Conservation (phyloP, 1,140 invertebrate genomes). For the Mylabris phalerata region DNA sequence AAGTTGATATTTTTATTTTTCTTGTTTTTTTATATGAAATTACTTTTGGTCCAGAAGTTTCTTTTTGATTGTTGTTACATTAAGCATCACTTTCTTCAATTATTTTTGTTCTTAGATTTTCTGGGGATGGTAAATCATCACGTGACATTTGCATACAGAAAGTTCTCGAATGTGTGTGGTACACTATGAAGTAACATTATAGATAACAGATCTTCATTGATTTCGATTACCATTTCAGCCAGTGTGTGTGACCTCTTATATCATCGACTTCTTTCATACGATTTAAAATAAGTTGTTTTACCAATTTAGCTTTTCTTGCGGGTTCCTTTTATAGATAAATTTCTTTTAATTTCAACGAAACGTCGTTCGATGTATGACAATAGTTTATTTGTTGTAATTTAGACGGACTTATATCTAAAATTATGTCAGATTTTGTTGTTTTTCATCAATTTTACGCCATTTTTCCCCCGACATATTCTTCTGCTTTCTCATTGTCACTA, state of each 20-base stretch:
- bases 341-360: constrained; percentile 28
- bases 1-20: too few relatives aligned
- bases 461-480: not conserved
- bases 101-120: not conserved
- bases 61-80: too few relatives aligned
- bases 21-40: too few relatives aligned
- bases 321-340: constrained; percentile 27
- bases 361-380: constrained; percentile 23
- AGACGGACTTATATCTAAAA: not conserved
- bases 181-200: not conserved
- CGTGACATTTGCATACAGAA: not conserved
- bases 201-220: not conserved
- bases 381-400: constrained; percentile 4
- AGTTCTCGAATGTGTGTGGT: not conserved
- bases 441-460: not conserved
- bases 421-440: not conserved
- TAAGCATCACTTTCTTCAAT: too few relatives aligned
- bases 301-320: constrained; percentile 19
- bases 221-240: not conserved
- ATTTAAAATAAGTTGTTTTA: constrained; percentile 12
- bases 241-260: constrained; percentile 21
- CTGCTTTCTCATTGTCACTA: too few relatives aligned
- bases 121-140: not conserved
- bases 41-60: too few relatives aligned
- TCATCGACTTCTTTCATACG: constrained; percentile 29